Evolutionary conservation across 2,888 invertebrate genomes (phyloP).

Genomic region (Lasiommata megera): DNA sequence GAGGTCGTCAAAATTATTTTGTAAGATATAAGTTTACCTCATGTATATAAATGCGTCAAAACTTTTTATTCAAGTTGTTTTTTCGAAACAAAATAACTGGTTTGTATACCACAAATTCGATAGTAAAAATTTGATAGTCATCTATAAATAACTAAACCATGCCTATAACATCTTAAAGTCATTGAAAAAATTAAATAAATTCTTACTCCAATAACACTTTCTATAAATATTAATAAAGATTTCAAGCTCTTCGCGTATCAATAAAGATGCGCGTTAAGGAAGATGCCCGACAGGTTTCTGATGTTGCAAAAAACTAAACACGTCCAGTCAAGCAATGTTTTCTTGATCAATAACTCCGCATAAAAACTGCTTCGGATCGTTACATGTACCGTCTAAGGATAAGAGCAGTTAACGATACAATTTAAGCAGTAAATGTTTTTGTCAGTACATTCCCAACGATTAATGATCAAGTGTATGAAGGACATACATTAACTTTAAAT

Average conservation of each 20-base stretch:
- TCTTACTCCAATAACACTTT: not conserved
- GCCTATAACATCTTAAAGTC: not conserved
- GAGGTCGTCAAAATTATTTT: too few species aligned
- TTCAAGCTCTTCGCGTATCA: too few species aligned
- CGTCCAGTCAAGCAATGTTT: slow-evolving; percentile 13
- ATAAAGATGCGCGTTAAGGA: not conserved
- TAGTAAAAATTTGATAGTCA: too few species aligned
- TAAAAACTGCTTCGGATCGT: slow-evolving; percentile 21
- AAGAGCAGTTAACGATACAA: slow-evolving; percentile 18
- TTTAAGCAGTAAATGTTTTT: slow-evolving; percentile 1
- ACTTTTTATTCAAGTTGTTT: too few species aligned
- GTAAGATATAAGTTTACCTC: too few species aligned
- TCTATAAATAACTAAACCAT: too few species aligned
- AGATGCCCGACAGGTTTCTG: slow-evolving; percentile 11
- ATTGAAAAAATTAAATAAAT: not conserved
- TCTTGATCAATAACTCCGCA: slow-evolving; percentile 22
- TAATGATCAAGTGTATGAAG: too few species aligned
- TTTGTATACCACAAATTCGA: too few species aligned
- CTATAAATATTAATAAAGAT: slow-evolving; percentile 12
- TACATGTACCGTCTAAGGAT: slow-evolving; percentile 7
- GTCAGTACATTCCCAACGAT: not conserved
- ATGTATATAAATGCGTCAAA: too few species aligned
- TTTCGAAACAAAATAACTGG: too few species aligned
- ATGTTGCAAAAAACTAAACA: slow-evolving; percentile 22
- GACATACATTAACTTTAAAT: too few species aligned